Evolutionary conservation across 2,888 invertebrate genomes (phyloP).

Genomic region (Sarcophaga caerulescens): DNA sequence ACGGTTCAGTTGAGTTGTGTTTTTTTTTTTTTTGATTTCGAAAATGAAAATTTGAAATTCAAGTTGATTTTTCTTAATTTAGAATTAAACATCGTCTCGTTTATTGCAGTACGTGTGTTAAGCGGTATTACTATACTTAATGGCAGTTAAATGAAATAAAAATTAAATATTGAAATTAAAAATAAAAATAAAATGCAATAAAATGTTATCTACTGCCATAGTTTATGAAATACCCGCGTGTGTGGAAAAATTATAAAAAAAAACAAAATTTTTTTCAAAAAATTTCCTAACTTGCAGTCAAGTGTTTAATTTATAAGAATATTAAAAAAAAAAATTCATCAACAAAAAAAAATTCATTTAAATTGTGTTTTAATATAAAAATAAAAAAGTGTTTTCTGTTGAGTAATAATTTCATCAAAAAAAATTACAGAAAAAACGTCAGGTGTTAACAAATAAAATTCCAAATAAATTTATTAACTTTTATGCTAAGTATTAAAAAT

Average conservation of each 20-base stretch:
- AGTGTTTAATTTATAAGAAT: too few relatives aligned
- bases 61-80: constrained; percentile 26
- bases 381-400: background rate
- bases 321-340: too few relatives aligned
- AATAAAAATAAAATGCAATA: constrained; percentile 11
- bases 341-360: background rate
- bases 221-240: background rate
- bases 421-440: background rate
- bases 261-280: background rate
- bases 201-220: background rate
- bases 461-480: background rate
- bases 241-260: background rate
- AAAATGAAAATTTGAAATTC: constrained; percentile 16
- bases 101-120: constrained; percentile 32
- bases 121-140: constrained; percentile 28
- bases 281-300: too few relatives aligned
- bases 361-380: background rate
- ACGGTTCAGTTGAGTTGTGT: background rate
- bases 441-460: background rate
- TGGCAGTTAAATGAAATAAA: too few relatives aligned
- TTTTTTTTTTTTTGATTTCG: background rate
- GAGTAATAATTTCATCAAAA: background rate
- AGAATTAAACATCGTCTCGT: constrained; percentile 20
- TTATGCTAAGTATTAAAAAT: background rate
- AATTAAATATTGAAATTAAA: background rate